Evolutionary conservation across 2,888 invertebrate genomes (phyloP).

Genomic region (Yponomeuta cagnagella): DNA sequence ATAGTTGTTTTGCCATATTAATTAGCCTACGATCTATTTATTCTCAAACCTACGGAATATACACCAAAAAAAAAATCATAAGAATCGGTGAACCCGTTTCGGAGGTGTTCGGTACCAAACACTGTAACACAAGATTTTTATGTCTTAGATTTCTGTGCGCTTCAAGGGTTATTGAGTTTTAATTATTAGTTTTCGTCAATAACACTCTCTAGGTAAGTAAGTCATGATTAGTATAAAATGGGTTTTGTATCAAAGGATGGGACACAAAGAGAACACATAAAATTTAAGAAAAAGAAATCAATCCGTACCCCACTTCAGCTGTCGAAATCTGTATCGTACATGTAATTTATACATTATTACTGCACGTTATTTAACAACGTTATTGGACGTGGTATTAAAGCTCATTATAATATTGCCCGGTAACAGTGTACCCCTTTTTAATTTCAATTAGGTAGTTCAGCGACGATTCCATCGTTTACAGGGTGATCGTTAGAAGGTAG

Average conservation of each 20-base stretch:
- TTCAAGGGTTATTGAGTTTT: no score
- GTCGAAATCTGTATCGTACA: constrained; percentile 43
- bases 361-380: constrained; percentile 42
- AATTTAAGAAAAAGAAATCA: constrained; percentile 1
- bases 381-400: constrained; percentile 31
- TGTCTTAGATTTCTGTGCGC: no score
- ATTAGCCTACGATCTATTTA: no score
- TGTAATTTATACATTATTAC: constrained; percentile 44
- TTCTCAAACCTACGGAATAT: no score
- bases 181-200: no score
- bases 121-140: no score
- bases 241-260: neutral
- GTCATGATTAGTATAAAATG: no score
- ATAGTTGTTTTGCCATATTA: no score
- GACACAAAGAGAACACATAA: neutral
- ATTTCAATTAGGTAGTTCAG: constrained; percentile 54
- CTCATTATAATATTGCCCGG: constrained; percentile 50
- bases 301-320: neutral
- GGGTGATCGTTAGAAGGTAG: constrained; percentile 24
- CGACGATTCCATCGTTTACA: constrained; percentile 28
- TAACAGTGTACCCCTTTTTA: constrained; percentile 37
- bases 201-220: no score
- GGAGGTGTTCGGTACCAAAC: no score
- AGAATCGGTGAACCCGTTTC: no score
- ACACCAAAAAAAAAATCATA: no score